Evolutionary conservation across 2,113 vertebrate species (phyloP).

Genomic region (Amphiprion percula): DNA sequence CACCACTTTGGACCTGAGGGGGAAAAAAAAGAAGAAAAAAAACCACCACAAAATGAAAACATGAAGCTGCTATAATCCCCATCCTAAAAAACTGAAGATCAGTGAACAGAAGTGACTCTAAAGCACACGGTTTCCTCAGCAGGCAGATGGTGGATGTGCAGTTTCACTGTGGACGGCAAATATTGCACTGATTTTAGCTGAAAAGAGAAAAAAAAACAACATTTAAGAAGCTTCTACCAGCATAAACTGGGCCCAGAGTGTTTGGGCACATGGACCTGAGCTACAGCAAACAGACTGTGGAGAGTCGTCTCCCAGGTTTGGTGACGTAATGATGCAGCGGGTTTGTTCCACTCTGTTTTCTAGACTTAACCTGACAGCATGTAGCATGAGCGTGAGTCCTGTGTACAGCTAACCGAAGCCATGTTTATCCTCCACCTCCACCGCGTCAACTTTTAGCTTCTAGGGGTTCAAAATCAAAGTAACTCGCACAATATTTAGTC

Average conservation of each 20-base stretch:
- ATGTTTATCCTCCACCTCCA: conserved; percentile 30
- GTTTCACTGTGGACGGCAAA: conserved; percentile 22
- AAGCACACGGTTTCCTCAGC: conserved; percentile 37
- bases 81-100: conserved; percentile 29
- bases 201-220: not conserved
- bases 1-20: conserved; percentile 15
- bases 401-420: conserved; percentile 40
- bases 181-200: conserved; percentile 70
- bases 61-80: not conserved
- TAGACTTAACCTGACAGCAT: conserved; percentile 22
- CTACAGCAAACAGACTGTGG: conserved; percentile 10
- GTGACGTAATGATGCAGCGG: conserved; percentile 1
- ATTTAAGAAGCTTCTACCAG: conserved; percentile 62
- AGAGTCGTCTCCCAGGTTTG: not conserved
- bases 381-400: conserved; percentile 52
- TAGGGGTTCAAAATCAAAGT: conserved; percentile 33
- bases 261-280: conserved; percentile 25
- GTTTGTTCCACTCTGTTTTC: conserved; percentile 29
- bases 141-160: not conserved
- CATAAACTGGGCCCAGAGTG: conserved; percentile 33
- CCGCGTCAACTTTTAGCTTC: conserved; percentile 42
- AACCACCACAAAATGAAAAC: not conserved
- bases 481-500: conserved; percentile 38
- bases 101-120: conserved; percentile 27
- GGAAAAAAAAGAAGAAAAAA: not conserved